Evolutionary conservation across 2,888 invertebrate genomes (phyloP).

Genomic region (Trichacis sp.): DNA sequence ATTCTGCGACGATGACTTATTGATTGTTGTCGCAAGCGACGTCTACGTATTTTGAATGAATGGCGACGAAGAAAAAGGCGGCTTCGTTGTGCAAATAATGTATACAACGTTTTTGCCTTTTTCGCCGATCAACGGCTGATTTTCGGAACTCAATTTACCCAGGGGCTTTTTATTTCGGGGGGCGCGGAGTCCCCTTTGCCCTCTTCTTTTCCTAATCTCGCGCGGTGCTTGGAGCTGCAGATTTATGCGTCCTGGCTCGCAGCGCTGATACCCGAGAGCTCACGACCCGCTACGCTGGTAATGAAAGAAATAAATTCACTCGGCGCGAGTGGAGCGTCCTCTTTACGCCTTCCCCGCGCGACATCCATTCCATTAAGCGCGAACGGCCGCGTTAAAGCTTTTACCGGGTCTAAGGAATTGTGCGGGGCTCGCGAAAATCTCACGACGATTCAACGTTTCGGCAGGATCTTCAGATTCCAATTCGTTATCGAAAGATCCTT

Average conservation of each 20-base stretch:
- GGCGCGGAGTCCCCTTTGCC: conserved; percentile 23
- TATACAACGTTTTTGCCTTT: too few species aligned
- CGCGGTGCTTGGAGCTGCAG: conserved; percentile 57
- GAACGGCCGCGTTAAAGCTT: conserved; percentile 55
- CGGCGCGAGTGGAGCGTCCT: conserved; percentile 45
- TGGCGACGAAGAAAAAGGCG: too few species aligned
- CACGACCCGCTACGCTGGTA: conserved; percentile 64
- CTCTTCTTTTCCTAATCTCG: conserved; percentile 45
- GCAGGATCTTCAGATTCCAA: not conserved
- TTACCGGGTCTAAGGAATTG: conserved; percentile 44
- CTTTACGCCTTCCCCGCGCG: conserved; percentile 48
- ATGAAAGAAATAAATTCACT: conserved; percentile 69
- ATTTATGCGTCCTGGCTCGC: conserved; percentile 67
- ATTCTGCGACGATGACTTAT: conserved; percentile 4
- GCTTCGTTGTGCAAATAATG: too few species aligned
- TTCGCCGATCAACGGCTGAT: too few species aligned
- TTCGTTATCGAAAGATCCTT: not conserved
- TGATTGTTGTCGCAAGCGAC: not conserved
- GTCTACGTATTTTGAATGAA: not conserved
- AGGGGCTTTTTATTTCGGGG: too few species aligned
- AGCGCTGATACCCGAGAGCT: conserved; percentile 68
- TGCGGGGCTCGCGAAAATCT: not conserved
- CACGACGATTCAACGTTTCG: not conserved
- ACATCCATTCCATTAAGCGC: conserved; percentile 56
- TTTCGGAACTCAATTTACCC: too few species aligned